Evolutionary conservation across 2,888 invertebrate species (phyloP).

Genomic region (Chloroclysta siterata): DNA sequence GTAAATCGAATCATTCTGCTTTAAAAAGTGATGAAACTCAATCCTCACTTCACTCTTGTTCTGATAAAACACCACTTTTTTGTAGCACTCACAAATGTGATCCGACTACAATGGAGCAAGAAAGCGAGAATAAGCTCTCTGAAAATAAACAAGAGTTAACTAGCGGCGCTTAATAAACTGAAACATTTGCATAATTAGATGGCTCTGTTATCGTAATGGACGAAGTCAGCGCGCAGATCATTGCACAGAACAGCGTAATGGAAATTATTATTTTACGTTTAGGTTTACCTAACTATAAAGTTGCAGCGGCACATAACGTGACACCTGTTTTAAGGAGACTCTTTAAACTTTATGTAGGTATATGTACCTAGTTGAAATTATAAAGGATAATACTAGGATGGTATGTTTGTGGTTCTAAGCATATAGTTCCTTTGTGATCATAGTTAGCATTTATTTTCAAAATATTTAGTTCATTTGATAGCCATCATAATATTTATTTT

Average conservation of each 20-base stretch:
- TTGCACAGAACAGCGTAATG: slow-evolving; percentile 1
- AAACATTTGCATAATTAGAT: slow-evolving; percentile 29
- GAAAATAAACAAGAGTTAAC: slow-evolving; percentile 23
- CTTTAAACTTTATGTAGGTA: neutral
- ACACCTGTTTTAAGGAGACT: neutral
- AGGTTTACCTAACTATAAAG: neutral
- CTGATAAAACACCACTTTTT: neutral
- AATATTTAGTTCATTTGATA: neutral
- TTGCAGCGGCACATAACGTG: neutral
- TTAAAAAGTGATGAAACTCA: neutral
- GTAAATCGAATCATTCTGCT: neutral
- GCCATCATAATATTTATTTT: slow-evolving; percentile 12
- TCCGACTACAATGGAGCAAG: slow-evolving; percentile 3
- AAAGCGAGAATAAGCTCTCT: slow-evolving; percentile 18
- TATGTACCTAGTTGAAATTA: neutral
- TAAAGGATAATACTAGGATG: neutral
- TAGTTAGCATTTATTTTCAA: neutral
- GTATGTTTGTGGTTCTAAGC: neutral
- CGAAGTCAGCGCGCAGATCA: slow-evolving; percentile 16
- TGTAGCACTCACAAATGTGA: neutral
- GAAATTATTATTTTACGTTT: slow-evolving; percentile 3
- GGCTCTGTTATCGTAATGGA: slow-evolving; percentile 17
- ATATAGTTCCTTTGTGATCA: neutral
- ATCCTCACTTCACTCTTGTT: neutral
- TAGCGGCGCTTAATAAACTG: slow-evolving; percentile 16